These are phyloP conservation scores for Acropternis orthonyx DNA, from an alignment of 2,797 vertebrate species.

Conservation along the genomic window DNA sequence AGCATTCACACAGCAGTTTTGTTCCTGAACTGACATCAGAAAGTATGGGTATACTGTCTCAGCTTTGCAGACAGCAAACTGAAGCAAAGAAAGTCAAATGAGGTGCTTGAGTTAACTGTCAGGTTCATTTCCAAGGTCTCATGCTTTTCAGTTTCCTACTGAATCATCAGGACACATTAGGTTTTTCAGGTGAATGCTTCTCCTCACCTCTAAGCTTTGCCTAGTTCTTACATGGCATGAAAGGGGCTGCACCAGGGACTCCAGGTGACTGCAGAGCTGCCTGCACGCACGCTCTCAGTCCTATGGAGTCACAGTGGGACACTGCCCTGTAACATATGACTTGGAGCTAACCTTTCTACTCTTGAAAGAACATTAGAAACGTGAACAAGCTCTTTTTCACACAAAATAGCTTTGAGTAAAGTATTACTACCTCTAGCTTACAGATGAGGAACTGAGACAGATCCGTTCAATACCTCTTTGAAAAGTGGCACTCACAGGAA, in stretches of 20 bases:
- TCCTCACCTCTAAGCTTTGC: neutral
- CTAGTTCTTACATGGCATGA: accelerated
- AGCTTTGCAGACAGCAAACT: neutral
- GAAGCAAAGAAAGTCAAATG: neutral
- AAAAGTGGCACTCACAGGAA: neutral
- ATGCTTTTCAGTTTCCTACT: neutral
- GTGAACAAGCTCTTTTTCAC: neutral
- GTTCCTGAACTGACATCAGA: neutral
- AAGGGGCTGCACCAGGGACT: neutral
- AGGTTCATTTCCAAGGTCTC: neutral
- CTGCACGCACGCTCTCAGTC: accelerated
- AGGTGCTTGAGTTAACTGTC: neutral
- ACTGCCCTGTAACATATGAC: neutral
- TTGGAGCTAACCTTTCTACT: neutral
- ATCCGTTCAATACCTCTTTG: neutral
- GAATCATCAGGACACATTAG: neutral
- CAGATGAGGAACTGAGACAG: neutral
- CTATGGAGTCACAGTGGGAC: accelerated
- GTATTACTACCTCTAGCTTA: neutral
- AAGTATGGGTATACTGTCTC: neutral
- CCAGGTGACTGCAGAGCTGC: neutral
- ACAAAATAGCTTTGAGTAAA: neutral
- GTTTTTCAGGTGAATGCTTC: neutral
- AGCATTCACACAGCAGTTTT: neutral
- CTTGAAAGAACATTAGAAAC: neutral